Evolutionary conservation across 2,888 invertebrate genomes (phyloP).

Genomic region (Homarus gammarus): DNA sequence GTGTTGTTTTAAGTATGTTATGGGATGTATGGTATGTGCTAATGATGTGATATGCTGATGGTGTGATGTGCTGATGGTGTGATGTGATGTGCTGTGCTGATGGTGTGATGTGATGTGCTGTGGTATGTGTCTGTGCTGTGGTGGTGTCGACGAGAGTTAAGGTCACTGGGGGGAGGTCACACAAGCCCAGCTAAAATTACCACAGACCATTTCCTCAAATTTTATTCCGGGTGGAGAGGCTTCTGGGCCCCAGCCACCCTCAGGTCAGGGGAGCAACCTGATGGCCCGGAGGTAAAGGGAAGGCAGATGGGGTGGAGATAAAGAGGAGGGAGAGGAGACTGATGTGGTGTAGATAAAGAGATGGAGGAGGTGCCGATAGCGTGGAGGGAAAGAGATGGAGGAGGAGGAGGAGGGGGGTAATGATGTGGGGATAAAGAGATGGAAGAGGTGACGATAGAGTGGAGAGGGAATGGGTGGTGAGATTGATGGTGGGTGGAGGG

Average conservation of each 20-base stretch:
- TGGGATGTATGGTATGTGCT: too few relatives aligned
- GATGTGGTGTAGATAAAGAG: not conserved
- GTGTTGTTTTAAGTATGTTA: too few relatives aligned
- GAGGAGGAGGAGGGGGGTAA: not conserved
- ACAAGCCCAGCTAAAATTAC: not conserved
- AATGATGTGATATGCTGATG: too few relatives aligned
- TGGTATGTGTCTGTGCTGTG: too few relatives aligned
- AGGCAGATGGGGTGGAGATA: conserved; percentile 8
- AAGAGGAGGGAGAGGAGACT: not conserved
- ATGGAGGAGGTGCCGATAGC: not conserved
- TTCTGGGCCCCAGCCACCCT: not conserved
- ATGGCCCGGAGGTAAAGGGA: conserved; percentile 26
- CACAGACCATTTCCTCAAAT: conserved; percentile 4
- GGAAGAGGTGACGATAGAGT: not conserved
- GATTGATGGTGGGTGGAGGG: not conserved
- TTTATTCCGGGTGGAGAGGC: not conserved
- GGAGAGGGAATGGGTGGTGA: not conserved
- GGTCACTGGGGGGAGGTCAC: not conserved
- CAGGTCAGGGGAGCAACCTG: conserved; percentile 23
- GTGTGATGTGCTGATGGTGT: too few relatives aligned
- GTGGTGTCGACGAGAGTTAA: too few relatives aligned
- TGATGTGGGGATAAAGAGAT: not conserved
- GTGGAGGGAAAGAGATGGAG: not conserved
- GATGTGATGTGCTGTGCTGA: too few relatives aligned
- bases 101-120: too few relatives aligned